A percentile compares a stretch with the other conserved stretches of the same genome.
Conservation (phyloP, 2,888 invertebrate species). For the Sericinus montela region DNA sequence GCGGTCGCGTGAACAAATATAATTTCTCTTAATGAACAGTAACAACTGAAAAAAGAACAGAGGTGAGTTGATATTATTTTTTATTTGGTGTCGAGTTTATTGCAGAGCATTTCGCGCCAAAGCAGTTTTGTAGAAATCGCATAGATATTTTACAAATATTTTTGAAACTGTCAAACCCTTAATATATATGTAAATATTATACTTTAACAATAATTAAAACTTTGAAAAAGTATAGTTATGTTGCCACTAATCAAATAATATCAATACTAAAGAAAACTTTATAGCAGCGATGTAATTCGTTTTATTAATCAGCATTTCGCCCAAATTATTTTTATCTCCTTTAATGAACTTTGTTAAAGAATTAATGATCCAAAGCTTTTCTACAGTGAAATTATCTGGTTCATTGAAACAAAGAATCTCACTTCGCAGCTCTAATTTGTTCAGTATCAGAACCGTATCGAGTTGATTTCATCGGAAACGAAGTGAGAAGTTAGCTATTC, state of each 20-base stretch:
- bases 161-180: too few relatives aligned
- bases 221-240: too few relatives aligned
- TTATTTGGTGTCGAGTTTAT: too few relatives aligned
- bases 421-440: conserved; percentile 32
- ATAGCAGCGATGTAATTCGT: neutral
- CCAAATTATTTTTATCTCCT: neutral
- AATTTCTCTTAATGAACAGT: neutral
- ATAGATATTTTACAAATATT: too few relatives aligned
- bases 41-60: neutral
- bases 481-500: conserved; percentile 37
- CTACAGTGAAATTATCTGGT: conserved; percentile 27
- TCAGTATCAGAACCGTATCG: conserved; percentile 36
- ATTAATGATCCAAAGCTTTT: neutral
- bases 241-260: too few relatives aligned
- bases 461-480: conserved; percentile 45
- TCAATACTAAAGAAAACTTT: too few relatives aligned
- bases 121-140: too few relatives aligned
- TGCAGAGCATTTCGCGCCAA: neutral
- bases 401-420: conserved; percentile 37
- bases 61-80: too few relatives aligned
- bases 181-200: too few relatives aligned
- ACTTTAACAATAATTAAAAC: too few relatives aligned
- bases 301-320: neutral
- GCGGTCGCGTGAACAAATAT: neutral
- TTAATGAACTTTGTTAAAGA: neutral